phyloP scores from a whole-genome alignment of 2,888 invertebrate genomes.

The Hesperia comma region DNA sequence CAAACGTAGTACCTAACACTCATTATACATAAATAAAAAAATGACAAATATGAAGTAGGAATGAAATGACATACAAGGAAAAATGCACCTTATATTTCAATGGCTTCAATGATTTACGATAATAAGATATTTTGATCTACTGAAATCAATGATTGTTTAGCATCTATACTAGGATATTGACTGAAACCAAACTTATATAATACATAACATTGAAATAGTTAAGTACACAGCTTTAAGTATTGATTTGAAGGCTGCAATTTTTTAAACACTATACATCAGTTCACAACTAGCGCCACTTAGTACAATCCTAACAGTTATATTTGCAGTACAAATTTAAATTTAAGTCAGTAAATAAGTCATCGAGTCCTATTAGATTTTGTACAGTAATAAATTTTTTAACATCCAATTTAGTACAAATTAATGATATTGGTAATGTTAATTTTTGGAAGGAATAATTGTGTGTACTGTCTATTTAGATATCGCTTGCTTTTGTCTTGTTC shows the following conservation, averaged over 20 bases:
- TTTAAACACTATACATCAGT: background rate
- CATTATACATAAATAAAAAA: too few species aligned
- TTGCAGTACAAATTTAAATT: conserved; percentile 18
- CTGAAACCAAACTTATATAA: background rate
- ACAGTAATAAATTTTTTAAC: conserved; percentile 13
- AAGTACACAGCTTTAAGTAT: background rate
- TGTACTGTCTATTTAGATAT: background rate
- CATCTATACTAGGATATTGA: background rate
- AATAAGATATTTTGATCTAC: background rate
- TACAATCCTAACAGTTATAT: conserved; percentile 9
- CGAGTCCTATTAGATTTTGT: conserved; percentile 25
- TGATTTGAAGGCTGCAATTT: background rate
- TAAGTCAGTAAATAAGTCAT: conserved; percentile 15
- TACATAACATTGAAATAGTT: background rate
- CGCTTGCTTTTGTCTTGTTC: background rate
- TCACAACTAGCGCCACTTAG: background rate
- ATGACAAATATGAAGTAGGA: too few species aligned
- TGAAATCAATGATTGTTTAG: too few species aligned
- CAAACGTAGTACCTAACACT: too few species aligned
- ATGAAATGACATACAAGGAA: too few species aligned
- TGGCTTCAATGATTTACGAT: too few species aligned
- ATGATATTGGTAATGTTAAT: conserved; percentile 11
- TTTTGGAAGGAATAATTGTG: background rate
- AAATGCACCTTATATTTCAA: too few species aligned
- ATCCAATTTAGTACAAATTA: conserved; percentile 21